Percentiles rank a stretch among this genome's conserved stretches.
Conservation (phyloP, 2,113 vertebrate species). For the Rousettus leschenaultii region DNA sequence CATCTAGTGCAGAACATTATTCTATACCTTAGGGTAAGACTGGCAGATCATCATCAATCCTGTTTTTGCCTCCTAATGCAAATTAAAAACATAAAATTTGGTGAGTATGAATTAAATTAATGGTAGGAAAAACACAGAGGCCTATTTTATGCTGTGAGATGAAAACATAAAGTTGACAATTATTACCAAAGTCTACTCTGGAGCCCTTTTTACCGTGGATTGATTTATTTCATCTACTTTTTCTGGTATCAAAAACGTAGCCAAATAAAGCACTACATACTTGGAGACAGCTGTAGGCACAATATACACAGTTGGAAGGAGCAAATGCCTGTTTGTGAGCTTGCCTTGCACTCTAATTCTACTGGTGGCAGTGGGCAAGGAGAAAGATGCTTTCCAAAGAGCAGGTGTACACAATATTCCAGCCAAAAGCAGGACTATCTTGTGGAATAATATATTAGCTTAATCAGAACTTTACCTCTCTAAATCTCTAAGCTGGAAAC, state of each 20-base stretch:
- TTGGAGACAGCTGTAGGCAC: neutral
- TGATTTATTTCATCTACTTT: slow-evolving; percentile 52
- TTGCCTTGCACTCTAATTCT: slow-evolving; percentile 27
- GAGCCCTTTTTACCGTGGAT: neutral
- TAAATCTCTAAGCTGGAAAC: slow-evolving; percentile 35
- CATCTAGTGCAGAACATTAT: slow-evolving; percentile 33
- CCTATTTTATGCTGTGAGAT: slow-evolving; percentile 47
- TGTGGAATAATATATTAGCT: slow-evolving; percentile 18
- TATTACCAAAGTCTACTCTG: slow-evolving; percentile 2
- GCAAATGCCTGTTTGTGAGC: neutral
- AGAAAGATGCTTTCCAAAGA: neutral
- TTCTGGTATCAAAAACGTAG: neutral
- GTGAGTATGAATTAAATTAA: slow-evolving; percentile 40
- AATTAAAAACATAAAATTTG: slow-evolving; percentile 61
- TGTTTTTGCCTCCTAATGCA: slow-evolving; percentile 43
- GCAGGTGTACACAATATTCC: slow-evolving; percentile 52
- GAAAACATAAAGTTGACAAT: slow-evolving; percentile 25
- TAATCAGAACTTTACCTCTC: slow-evolving; percentile 31
- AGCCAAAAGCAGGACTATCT: slow-evolving; percentile 44
- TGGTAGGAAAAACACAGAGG: slow-evolving; percentile 28
- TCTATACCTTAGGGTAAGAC: slow-evolving; percentile 17
- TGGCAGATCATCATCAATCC: slow-evolving; percentile 44
- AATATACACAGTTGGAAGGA: neutral
- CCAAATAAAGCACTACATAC: neutral
- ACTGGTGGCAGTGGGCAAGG: neutral